Base-by-base conservation (phyloP, 1,140 invertebrate genomes). In the Papilio xuthus region DNA sequence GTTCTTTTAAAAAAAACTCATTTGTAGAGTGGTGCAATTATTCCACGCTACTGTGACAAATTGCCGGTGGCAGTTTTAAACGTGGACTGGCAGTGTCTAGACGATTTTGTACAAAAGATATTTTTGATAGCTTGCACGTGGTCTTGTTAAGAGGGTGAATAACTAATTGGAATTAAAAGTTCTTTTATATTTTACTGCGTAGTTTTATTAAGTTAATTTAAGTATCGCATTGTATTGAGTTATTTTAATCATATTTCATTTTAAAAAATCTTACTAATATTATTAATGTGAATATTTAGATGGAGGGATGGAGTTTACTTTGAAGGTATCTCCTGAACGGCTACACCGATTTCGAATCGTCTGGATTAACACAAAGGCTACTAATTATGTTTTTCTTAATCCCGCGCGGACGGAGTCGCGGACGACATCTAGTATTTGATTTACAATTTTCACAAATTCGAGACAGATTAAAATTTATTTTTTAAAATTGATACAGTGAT, bases 81-180 rank as follows among this genome's bases (percentile, higher is more conserved):
- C 60, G 60, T 67, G 26, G 26, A 32, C 60, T 67, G 60, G 13
- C 26, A 28, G 60, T 28, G 60, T 67, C 60, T 67, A 67, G 60
- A 67, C 60, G 60, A 67, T 67, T 67, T 67, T 67, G 28, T 28
- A 67, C 60, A 67, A 67, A 63, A 67, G 56, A 60, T 26, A 60
- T 60, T 60, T 60, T 12, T 23, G 26, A 67, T 67, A 67, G 60
- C 56, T 60, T 26, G 23, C 18, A 56, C 60, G 26, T 67, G 60
- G 60, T 32, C 23, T 32, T 12, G 10, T 32, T 67, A 67, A 67
- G 18, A 63, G 56, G 28, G 10, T 13, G 26, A 12, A 13, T 67
- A 20, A 67, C 26, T 67, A 67, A 67, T 67, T 67, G 60, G 60
- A 63, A 23, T 15, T 3, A 67, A 67, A 60, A 20, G 12, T 60